Conservation (phyloP, 2,797 vertebrate genomes). For the Corythornis leucogaster region DNA sequence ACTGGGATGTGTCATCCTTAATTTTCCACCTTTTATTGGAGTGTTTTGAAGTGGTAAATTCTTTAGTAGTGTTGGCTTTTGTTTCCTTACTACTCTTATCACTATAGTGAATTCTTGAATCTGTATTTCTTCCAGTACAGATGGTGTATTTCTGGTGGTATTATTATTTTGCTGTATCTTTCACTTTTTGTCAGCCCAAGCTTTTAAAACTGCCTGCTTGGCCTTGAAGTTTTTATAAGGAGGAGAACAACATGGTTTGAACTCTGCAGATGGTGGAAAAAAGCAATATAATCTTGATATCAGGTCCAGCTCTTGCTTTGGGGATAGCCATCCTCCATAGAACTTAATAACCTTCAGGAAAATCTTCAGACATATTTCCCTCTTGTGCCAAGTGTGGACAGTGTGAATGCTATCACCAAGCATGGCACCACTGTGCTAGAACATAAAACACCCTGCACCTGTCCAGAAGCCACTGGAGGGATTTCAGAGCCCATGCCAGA, state of each 20-base stretch:
- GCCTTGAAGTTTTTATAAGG: not conserved
- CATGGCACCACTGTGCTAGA: fast-evolving
- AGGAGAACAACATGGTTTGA: not conserved
- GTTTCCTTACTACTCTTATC: not conserved
- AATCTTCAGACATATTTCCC: not conserved
- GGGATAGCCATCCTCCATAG: not conserved
- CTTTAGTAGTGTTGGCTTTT: not conserved
- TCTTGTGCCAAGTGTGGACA: not conserved
- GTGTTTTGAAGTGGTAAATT: not conserved
- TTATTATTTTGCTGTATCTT: not conserved
- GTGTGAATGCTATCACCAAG: not conserved
- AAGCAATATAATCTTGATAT: not conserved
- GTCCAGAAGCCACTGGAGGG: fast-evolving
- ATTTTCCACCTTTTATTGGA: not conserved
- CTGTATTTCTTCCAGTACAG: not conserved
- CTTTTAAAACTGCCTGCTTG: not conserved
- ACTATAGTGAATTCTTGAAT: not conserved
- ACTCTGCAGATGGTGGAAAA: not conserved
- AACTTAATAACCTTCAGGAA: not conserved
- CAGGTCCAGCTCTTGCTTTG: not conserved
- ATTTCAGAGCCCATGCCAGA: not conserved
- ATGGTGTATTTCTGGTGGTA: not conserved
- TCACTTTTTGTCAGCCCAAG: not conserved
- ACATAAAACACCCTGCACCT: not conserved
- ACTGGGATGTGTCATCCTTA: not conserved